Percentiles rank a stretch among this genome's conserved stretches.
These are phyloP conservation scores for Poeciliopsis presidionis DNA, from an alignment of 2,797 vertebrate genomes.

Conservation along the genomic window DNA sequence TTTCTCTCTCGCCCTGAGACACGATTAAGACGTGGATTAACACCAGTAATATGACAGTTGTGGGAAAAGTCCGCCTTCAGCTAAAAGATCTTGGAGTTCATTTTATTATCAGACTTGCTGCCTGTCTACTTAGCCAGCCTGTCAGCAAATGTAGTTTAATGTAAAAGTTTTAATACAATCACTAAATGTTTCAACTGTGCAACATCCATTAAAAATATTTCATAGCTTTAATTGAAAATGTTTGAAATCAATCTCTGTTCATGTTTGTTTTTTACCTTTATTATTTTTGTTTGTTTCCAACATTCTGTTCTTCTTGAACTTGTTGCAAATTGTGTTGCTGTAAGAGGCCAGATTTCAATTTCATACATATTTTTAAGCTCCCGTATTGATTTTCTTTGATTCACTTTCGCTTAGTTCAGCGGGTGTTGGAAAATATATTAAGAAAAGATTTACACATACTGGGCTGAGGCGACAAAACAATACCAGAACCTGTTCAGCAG, in stretches of 20 bases:
- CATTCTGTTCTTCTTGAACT: not conserved
- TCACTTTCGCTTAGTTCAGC: not conserved
- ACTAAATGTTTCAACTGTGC: not conserved
- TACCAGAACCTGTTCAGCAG: not conserved
- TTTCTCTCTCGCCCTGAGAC: not conserved
- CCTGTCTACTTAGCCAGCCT: no score
- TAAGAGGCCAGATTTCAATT: not conserved
- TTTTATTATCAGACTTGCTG: not conserved
- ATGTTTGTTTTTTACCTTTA: not conserved
- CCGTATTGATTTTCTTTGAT: not conserved
- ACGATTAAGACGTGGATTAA: not conserved
- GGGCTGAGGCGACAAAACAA: not conserved
- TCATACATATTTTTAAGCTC: not conserved
- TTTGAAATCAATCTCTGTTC: not conserved
- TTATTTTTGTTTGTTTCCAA: not conserved
- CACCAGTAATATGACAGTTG: not conserved
- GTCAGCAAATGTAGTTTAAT: not conserved
- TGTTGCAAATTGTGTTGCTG: not conserved
- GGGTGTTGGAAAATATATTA: not conserved
- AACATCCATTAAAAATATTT: not conserved
- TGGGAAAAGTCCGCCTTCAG: no score
- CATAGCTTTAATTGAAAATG: not conserved
- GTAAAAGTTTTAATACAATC: not conserved
- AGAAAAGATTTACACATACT: not conserved
- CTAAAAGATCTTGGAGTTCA: not conserved